Conservation (phyloP, 2,113 vertebrate genomes). For the Mixornis gularis region DNA sequence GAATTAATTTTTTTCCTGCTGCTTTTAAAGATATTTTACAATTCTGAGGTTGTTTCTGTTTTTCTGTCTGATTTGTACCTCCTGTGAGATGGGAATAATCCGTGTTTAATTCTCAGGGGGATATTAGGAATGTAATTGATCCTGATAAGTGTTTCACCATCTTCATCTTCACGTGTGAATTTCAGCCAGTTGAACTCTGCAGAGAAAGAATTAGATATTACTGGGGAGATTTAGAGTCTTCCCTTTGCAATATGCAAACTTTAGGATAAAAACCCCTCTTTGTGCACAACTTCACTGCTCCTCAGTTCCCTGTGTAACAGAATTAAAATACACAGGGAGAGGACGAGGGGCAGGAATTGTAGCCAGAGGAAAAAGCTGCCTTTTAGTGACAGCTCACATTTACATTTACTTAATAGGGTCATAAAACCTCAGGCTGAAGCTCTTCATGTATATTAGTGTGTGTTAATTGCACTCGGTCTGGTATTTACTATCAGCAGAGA, state of each 20-base stretch:
- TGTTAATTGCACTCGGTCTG: not conserved
- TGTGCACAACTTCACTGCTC: not conserved
- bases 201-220: not conserved
- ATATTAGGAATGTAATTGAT: not conserved
- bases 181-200: not conserved
- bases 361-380: not conserved
- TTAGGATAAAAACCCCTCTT: not conserved
- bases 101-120: not conserved
- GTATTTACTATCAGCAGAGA: not conserved
- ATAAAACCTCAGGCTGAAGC: not conserved
- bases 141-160: not conserved
- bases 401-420: not conserved
- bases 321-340: not conserved
- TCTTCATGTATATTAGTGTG: not conserved
- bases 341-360: not conserved
- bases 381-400: not conserved
- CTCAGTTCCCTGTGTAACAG: accelerated
- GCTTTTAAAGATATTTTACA: not conserved
- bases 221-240: not conserved
- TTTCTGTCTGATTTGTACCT: not conserved
- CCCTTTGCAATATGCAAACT: not conserved
- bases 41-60: not conserved
- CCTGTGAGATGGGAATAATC: not conserved
- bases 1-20: not conserved
- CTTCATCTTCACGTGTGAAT: not conserved